Evolutionary conservation across 2,113 vertebrate species (phyloP), one percentile per base, ranked within the genome.

Genomic region (Labeo rohita): DNA sequence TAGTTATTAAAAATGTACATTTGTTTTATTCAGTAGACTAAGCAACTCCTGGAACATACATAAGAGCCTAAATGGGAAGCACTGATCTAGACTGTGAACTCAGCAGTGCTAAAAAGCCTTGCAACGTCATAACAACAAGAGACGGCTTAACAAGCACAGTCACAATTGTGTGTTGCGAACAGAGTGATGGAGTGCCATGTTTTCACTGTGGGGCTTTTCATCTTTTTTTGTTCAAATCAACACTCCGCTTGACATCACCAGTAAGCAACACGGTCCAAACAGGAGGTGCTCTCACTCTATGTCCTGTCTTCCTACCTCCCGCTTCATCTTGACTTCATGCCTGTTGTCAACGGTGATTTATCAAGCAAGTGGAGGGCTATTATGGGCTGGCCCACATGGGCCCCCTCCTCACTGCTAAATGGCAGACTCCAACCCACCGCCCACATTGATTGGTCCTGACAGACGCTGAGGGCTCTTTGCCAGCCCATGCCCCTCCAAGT

Each of bases 311-410:
- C 77, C 50, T 50, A 49, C 9, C 6, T 43, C 18, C 73, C 8
- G 2, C 47, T 89, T 85, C 88, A 84, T 91, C 75, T 52, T 70
- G 16, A 68, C 80, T 75, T 75, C n/a, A 50, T 59, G 75, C 45
- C 79, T 77, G 89, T 94, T 85, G 93, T 95, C 93, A 93, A 91
- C 93, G 92, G 92, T 94, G 92, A 95, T 95, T 92, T 92, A 91
- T 94, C 93, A 94, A 91, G 91, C 91, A 93, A 94, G 92, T 92
- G 90, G 90, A 92, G 80, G 88, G 88, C 92, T 94, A 93, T 94
- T 94, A 94, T 91, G 92, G 92, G 91, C 87, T 56, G 76, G 89
- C 89, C 90, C 93, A 92, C 65, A 82, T 89, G 91, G 93, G 91
- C 83, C 86, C 49, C 85, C 73, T 65, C 80, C 80, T 78, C 92